Conservation (phyloP, 1,140 invertebrate species). For the Drosophila biarmipes region DNA sequence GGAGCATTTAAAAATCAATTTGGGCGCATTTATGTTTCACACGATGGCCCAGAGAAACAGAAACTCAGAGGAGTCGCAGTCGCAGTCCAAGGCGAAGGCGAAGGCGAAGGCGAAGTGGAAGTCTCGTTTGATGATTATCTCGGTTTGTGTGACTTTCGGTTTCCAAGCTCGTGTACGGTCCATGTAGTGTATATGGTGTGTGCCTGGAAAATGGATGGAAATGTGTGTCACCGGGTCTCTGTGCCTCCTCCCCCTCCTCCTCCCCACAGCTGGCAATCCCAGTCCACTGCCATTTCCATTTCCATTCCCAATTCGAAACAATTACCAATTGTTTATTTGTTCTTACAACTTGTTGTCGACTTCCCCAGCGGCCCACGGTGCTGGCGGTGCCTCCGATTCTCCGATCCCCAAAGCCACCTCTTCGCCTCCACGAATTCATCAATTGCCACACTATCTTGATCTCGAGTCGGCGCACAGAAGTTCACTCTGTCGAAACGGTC, state of each 20-base stretch:
- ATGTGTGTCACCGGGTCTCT: constrained; percentile 69
- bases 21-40: constrained; percentile 65
- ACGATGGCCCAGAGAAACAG: constrained; percentile 49
- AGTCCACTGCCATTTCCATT: constrained; percentile 31
- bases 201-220: constrained; percentile 48
- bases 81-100: not conserved
- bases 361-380: constrained; percentile 22
- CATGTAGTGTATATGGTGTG: constrained; percentile 46
- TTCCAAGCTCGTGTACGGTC: constrained; percentile 48
- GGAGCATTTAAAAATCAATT: constrained; percentile 67
- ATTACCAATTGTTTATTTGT: constrained; percentile 80
- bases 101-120: constrained; percentile 1
- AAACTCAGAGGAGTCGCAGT: not conserved
- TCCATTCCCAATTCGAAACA: constrained; percentile 67
- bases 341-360: constrained; percentile 62
- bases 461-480: constrained; percentile 18
- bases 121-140: constrained; percentile 55
- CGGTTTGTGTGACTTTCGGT: constrained; percentile 60
- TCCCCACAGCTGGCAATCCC: constrained; percentile 10
- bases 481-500: constrained; percentile 8
- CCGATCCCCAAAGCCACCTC: not conserved
- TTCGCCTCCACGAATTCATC: constrained; percentile 61
- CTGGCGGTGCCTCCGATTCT: not conserved
- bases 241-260: constrained; percentile 17
- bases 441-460: constrained; percentile 73